Base-by-base conservation (phyloP, 92 coral and sea anemone genomes). In the Nematostella vectensis region DNA sequence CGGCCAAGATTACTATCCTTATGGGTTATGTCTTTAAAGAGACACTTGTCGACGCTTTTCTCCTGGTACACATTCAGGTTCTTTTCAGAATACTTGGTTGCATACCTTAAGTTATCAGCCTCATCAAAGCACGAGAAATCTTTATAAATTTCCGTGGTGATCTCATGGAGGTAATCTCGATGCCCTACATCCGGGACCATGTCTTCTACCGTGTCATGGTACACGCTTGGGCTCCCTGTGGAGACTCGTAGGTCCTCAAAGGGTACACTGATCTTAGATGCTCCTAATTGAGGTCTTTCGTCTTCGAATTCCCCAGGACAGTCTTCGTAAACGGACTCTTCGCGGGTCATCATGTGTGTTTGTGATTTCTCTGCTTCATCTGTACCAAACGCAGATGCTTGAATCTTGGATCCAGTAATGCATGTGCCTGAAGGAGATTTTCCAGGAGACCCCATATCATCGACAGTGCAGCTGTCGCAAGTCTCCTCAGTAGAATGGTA, bases 181-280 rank as follows among this genome's bases (percentile, higher is more conserved):
- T 42, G 9, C 0, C 28, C 62, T 12, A 40, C 29, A 31, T 43
- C 66, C 11, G 66, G 18, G 22, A 39, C 63, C 13, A 66, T 29
- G 42, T 66, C 72, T 45, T 66, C 72, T 0, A 66, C 42, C 0
- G 62, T 37, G 29, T 66, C 72, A 28, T 66, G 72, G 23, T 54
- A 66, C 20, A 54, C 72, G 6, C 28, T 36, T 0, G 72, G 63
- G 18, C 72, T 66, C 15, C 8, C 40, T 6, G 6, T 15, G 15
- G 40, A 33, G 40, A 15, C 40, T 6, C 40, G 40, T 15, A 6
- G 8, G 15, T 33, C 40, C 6, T 6, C 40, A 15, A 33, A 6
- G 15, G 40, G 40, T 33, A 33, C 40, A 6, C 8, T 6, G 15
- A 33, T 33, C 40, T 33, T 33, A 6, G 8, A 6, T 15, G 6